Evolutionary conservation across 2,888 invertebrate species (phyloP), one percentile per base, ranked within the genome.

Genomic region (Pseudococcus longispinus): DNA sequence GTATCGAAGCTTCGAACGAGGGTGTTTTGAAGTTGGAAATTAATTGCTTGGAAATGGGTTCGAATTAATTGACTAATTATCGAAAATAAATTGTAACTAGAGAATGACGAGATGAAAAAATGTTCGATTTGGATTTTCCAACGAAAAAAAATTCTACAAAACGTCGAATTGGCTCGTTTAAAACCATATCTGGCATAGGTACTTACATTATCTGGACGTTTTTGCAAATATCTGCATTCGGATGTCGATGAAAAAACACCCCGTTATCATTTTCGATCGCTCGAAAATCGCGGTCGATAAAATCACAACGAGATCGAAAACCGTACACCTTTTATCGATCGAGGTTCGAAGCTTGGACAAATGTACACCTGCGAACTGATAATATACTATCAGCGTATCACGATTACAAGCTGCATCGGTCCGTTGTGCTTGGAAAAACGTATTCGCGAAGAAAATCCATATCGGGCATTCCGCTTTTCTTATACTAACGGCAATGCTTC

Each of bases 331-430:
- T 32, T 4, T 29, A 70, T 70, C 70, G 70, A 70, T 29, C 70
- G 5, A 70, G 18, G 29, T 70, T 18, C 5, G 4, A 18, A 70
- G 29, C 26, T 29, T n/a, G 51, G 15, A 70, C n/a, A 70, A 70
- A 8, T 70, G 18, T 18, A 80, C 77, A 80, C 77, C 77, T 37
- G 77, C 77, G 77, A 80, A 80, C 77, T 80, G 77, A 80, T 80
- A 80, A 80, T 42, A 20, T 42, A 8, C 42, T 29, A 80, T 42
- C 37, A 80, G 20, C n/a, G 29, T 20, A 80, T 42, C 23, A 42
- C 77, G 37, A 80, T 80, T 42, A 37, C 32, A 37, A 77, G 20
- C 77, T 42, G 77, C 42, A 80, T 70, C 29, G 29, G 29, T 70
- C 29, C 29, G 29, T 6, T 29, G n/a, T n/a, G 29, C 70, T 29